These are phyloP conservation scores for Archocentrus centrarchus DNA, from an alignment of 2,113 vertebrate genomes.

Conservation along the genomic window DNA sequence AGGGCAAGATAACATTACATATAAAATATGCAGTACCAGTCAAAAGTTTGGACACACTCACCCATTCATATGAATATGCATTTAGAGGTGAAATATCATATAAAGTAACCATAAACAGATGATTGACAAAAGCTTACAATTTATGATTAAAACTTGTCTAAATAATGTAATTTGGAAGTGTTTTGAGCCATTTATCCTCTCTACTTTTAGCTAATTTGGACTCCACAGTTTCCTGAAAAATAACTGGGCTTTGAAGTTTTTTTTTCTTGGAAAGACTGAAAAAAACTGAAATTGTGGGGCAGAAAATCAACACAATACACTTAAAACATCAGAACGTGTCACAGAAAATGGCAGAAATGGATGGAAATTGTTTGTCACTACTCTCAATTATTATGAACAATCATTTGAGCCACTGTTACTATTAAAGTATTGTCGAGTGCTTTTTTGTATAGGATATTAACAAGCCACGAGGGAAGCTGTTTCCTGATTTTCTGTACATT, in stretches of 20 bases:
- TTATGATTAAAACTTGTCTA: too few species aligned
- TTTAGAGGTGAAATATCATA: too few species aligned
- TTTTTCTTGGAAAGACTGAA: not conserved
- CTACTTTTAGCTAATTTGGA: not conserved
- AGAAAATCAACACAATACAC: not conserved
- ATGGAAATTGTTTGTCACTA: not conserved
- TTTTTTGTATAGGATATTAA: not conserved
- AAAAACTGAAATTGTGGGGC: not conserved
- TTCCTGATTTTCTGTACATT: not conserved
- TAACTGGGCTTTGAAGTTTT: not conserved
- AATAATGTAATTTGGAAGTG: not conserved
- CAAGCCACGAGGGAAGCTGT: not conserved
- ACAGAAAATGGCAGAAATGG: not conserved
- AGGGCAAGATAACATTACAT: too few species aligned
- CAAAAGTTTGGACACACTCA: too few species aligned
- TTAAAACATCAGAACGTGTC: not conserved
- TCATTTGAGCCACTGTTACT: not conserved
- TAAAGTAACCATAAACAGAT: too few species aligned
- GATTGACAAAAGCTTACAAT: too few species aligned
- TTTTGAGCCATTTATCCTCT: not conserved
- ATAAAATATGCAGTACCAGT: too few species aligned
- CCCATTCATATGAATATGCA: too few species aligned
- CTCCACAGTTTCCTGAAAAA: not conserved
- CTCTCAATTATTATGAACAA: not conserved
- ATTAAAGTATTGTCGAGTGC: not conserved